Base-by-base conservation (phyloP, 2,797 vertebrate species). In the Garrulus glandarius region DNA sequence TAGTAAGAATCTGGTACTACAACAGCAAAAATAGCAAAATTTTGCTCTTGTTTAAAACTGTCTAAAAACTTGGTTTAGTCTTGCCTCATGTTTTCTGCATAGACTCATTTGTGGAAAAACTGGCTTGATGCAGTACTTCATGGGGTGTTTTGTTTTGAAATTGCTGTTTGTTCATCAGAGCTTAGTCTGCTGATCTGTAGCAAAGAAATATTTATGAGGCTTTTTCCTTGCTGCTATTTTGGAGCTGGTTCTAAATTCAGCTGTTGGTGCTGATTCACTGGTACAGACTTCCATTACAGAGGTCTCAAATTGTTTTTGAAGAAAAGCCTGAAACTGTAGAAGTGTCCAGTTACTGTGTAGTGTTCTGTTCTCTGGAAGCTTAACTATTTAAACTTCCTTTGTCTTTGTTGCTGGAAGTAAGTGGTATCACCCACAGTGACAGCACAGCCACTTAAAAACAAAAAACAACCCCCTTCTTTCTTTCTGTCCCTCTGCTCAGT, bases 191-290 rank as follows among this genome's bases (percentile, higher is more conserved):
- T 94, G 85, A 90, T 91, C 53, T 77, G 57, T 68, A 85, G 78
- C 64, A 65, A 53, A 74, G 71, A 87, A 89, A 85, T 94, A 84
- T 71, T 93, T 83, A 82, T 83, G 65, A 94, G 65, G 57, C 82
- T 80, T 87, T 94, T 93, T 87, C 83, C 30, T 77, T 92, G 72
- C 69, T 95, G 82, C 84, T 89, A 11, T 92, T 89, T 83, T 83
- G 68, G 68, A 89, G 44, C 49, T 93, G 60, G 49, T 74, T 92
- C 91, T 94, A 84, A 93, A 70, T 83, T 93, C 53, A 68, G 80
- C 57, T 75, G 3, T 52, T 82, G 57, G 64, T 95, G 59, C 81
- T 93, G 63, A 67, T 82, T 60, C 69, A 61, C 36, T 84, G 88
- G 69, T 87, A 74, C 71, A 61, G 41, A 23, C 59, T 57, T 56